Conservation (phyloP, 2,113 vertebrate genomes). For the Tauraco erythrolophus region DNA sequence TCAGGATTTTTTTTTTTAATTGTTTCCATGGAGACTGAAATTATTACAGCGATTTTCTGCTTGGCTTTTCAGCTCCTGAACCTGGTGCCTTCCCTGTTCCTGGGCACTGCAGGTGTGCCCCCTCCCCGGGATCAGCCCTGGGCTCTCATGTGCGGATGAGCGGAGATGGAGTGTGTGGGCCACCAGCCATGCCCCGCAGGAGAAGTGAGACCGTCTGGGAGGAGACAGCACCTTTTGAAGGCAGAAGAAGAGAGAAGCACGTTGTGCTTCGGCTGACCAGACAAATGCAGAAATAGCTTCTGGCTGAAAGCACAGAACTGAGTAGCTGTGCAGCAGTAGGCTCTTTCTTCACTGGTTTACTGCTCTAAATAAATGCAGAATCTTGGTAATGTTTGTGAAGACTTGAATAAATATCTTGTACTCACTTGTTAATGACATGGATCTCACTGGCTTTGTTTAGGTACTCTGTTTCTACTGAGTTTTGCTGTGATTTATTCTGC, state of each 20-base stretch:
- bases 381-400: background rate
- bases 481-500: background rate
- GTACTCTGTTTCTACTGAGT: background rate
- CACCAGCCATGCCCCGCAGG: background rate
- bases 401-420: background rate
- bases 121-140: background rate
- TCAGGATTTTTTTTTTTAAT: background rate
- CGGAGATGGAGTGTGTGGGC: background rate
- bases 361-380: background rate
- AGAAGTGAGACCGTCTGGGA: accelerated
- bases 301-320: background rate
- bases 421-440: accelerated
- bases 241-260: background rate
- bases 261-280: background rate
- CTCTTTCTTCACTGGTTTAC: accelerated
- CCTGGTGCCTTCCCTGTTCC: background rate
- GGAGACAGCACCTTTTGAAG: background rate
- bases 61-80: background rate
- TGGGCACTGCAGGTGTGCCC: accelerated
- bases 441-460: background rate
- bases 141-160: background rate
- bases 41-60: background rate
- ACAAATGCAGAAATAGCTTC: background rate
- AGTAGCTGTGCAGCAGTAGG: background rate
- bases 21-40: conserved; percentile 30